Percentiles rank a stretch among this genome's conserved stretches.
Evolutionary conservation across 2,797 vertebrate genomes (phyloP).

Genomic region (Distichodus sexfasciatus): DNA sequence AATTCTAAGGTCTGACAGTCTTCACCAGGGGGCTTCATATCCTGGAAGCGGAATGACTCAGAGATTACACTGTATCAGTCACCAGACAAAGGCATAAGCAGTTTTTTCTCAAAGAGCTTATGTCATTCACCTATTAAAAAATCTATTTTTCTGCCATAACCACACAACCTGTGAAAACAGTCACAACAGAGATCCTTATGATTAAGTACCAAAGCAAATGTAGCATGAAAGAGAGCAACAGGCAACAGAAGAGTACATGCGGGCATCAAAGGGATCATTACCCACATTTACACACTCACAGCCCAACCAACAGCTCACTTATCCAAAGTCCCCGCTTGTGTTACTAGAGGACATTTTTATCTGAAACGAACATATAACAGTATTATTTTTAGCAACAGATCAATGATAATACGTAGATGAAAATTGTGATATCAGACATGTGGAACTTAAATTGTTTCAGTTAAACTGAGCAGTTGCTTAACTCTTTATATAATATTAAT

Average conservation of each 20-base stretch:
- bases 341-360: no score
- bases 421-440: no score
- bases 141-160: background rate
- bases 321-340: no score
- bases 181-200: background rate
- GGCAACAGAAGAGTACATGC: background rate
- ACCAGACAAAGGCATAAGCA: constrained; percentile 24
- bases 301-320: no score
- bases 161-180: background rate
- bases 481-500: no score
- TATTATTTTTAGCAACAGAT: no score
- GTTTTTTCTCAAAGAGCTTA: background rate
- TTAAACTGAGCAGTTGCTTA: no score
- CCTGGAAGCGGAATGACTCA: constrained; percentile 38
- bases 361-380: no score
- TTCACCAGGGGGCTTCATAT: constrained; percentile 25
- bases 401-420: no score
- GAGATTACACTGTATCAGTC: constrained; percentile 14
- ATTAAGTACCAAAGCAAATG: background rate
- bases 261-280: no score
- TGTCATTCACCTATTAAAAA: background rate
- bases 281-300: no score
- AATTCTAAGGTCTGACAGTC: constrained; percentile 10
- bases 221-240: background rate
- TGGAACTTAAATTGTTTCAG: no score